phyloP scores from a whole-genome alignment of 1,140 invertebrate genomes.

The Anadara kagoshimensis region DNA sequence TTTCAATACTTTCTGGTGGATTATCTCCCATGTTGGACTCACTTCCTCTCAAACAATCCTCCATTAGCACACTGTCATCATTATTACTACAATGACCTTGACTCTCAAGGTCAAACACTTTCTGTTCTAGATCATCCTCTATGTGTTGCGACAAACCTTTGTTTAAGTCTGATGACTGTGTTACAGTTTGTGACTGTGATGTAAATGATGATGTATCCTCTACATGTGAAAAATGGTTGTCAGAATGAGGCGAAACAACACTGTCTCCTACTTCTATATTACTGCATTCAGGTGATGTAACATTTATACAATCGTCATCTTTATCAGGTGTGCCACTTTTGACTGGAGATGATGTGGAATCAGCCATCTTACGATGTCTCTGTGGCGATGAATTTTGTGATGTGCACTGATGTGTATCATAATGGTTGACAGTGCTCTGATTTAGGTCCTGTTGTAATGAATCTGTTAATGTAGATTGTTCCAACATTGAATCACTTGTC shows the following conservation, averaged over 20 bases:
- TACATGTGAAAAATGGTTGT: too few species aligned
- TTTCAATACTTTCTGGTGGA: conserved; percentile 3
- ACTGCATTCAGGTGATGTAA: too few species aligned
- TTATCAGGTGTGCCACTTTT: conserved; percentile 6
- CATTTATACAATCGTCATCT: neutral
- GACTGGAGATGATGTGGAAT: conserved; percentile 1
- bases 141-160: neutral
- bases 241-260: too few species aligned
- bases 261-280: too few species aligned
- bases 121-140: neutral
- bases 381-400: too few species aligned
- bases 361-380: neutral
- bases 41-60: neutral
- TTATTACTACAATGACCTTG: neutral
- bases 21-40: neutral
- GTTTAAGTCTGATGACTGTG: too few species aligned
- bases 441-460: conserved; percentile 4
- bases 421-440: conserved; percentile 5
- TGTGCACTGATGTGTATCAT: conserved; percentile 1
- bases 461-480: neutral
- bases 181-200: too few species aligned
- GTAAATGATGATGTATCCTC: too few species aligned
- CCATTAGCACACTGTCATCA: neutral
- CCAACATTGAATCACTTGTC: conserved; percentile 36
- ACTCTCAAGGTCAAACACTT: neutral